Conservation (phyloP, 2,888 invertebrate genomes). For the Xylota sylvarum region DNA sequence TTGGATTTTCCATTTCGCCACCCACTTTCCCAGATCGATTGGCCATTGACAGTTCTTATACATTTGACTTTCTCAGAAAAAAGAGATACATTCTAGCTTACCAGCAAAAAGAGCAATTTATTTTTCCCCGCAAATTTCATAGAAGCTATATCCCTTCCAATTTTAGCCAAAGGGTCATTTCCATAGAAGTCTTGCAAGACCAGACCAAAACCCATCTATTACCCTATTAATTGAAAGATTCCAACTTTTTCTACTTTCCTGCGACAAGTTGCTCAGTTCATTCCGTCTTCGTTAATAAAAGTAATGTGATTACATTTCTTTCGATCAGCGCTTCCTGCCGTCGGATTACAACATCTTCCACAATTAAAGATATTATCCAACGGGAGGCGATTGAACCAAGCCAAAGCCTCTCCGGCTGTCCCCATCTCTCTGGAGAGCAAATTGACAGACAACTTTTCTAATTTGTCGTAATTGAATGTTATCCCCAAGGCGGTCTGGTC, state of each 20-base stretch:
- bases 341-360: constrained; percentile 13
- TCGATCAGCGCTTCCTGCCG: constrained; percentile 15
- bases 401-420: neutral
- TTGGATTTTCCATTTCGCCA: too few relatives aligned
- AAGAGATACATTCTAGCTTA: too few relatives aligned
- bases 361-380: constrained; percentile 29
- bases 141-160: too few relatives aligned
- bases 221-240: constrained; percentile 14
- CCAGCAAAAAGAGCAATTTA: too few relatives aligned
- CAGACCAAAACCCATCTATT: constrained; percentile 19
- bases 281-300: constrained; percentile 19
- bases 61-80: too few relatives aligned
- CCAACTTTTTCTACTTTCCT: constrained; percentile 36
- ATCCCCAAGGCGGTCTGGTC: constrained; percentile 52
- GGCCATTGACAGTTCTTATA: too few relatives aligned
- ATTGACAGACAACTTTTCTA: constrained; percentile 73
- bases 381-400: constrained; percentile 23
- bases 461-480: constrained; percentile 70
- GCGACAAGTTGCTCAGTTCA: constrained; percentile 36
- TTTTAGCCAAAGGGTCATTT: neutral
- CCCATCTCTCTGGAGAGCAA: constrained; percentile 8
- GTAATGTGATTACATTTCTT: constrained; percentile 45
- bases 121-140: too few relatives aligned
- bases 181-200: neutral
- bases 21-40: too few relatives aligned